Conservation (phyloP, 1,140 invertebrate species). For the Antheraea pernyi region DNA sequence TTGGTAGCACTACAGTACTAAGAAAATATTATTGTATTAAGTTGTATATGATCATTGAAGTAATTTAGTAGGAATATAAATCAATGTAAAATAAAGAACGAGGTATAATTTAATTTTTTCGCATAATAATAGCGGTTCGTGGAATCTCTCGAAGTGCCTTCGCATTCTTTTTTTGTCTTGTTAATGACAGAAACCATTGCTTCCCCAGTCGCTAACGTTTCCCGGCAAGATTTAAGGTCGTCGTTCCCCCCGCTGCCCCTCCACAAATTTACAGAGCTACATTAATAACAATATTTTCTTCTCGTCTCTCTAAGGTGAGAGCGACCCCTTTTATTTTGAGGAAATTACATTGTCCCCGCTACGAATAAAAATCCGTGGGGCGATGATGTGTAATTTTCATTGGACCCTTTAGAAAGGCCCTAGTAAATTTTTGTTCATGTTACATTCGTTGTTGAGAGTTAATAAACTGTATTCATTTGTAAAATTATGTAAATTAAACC, state of each 20-base stretch:
- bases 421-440: slow-evolving; percentile 1
- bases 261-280: neutral
- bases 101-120: neutral
- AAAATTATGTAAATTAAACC: too few species aligned
- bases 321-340: slow-evolving; percentile 40
- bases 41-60: too few species aligned
- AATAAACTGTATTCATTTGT: neutral
- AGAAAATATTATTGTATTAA: too few species aligned
- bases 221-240: slow-evolving; percentile 24
- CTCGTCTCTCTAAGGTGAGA: slow-evolving; percentile 29
- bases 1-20: too few species aligned
- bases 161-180: neutral
- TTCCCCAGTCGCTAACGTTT: slow-evolving; percentile 19
- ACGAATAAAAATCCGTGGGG: slow-evolving; percentile 16
- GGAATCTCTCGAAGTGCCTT: neutral
- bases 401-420: neutral
- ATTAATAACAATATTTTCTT: slow-evolving; percentile 47
- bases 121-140: neutral
- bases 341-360: slow-evolving; percentile 32
- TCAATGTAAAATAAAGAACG: neutral
- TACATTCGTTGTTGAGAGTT: neutral
- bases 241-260: neutral
- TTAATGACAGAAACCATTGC: slow-evolving; percentile 5
- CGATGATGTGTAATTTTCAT: neutral
- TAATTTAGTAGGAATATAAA: too few species aligned